Evolutionary conservation across 2,113 vertebrate species (phyloP).

Genomic region (Calypte anna): DNA sequence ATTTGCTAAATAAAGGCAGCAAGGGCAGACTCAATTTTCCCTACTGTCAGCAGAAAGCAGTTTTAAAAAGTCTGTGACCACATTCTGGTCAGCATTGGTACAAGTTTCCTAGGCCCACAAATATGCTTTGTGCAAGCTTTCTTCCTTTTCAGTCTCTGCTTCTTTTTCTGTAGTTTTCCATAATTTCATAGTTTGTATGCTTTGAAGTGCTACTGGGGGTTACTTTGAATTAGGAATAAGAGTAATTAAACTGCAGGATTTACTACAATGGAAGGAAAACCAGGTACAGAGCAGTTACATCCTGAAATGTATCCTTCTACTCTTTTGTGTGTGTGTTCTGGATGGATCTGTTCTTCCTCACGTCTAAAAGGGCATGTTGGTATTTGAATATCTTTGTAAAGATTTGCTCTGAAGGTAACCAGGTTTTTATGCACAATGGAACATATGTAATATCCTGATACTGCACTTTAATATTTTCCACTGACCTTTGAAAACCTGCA

Average conservation of each 20-base stretch:
- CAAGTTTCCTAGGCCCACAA: background rate
- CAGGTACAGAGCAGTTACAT: background rate
- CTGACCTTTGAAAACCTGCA: background rate
- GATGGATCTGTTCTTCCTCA: background rate
- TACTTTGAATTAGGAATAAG: background rate
- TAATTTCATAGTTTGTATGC: background rate
- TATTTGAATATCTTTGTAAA: background rate
- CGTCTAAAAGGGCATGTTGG: background rate
- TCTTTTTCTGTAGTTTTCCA: background rate
- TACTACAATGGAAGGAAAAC: background rate
- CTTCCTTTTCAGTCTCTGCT: background rate
- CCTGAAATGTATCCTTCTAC: background rate
- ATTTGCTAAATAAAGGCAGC: background rate
- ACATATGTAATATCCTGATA: background rate
- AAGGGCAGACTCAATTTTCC: background rate
- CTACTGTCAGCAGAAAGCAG: background rate
- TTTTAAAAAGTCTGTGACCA: background rate
- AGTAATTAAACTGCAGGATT: background rate
- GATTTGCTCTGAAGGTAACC: background rate
- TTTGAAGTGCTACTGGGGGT: background rate
- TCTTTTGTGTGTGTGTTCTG: background rate
- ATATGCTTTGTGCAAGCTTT: background rate
- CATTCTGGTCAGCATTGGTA: constrained; percentile 4
- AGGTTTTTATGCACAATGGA: background rate
- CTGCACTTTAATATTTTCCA: background rate